A percentile compares a stretch with the other conserved stretches of the same genome.
phyloP scores from a whole-genome alignment of 2,797 vertebrate species.

The Darevskia nairensis region DNA sequence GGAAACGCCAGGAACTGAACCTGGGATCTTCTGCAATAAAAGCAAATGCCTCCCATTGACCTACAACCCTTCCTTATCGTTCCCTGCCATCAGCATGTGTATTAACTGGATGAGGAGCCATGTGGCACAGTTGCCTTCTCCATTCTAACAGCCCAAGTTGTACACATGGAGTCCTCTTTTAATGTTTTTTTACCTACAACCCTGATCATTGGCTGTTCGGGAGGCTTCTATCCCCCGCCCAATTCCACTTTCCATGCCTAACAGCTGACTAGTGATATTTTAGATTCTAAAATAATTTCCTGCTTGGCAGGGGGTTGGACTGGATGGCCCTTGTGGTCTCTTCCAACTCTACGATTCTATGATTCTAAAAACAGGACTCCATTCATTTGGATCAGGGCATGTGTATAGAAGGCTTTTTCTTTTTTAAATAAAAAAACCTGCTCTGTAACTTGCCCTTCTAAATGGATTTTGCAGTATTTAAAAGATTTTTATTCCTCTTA shows the following conservation, averaged over 20 bases:
- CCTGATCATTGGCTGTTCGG: neutral
- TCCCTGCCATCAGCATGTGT: neutral
- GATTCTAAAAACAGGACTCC: neutral
- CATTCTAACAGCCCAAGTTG: neutral
- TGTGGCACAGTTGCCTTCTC: neutral
- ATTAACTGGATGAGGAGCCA: neutral
- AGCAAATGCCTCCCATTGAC: too few species aligned
- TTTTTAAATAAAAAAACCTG: neutral
- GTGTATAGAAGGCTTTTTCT: neutral
- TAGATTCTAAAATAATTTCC: neutral
- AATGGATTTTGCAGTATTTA: neutral
- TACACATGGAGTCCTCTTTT: neutral
- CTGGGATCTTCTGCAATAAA: too few species aligned
- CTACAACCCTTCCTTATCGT: too few species aligned
- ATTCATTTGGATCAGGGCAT: neutral
- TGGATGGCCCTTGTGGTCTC: too few species aligned
- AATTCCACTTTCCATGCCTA: neutral
- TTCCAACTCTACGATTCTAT: too few species aligned
- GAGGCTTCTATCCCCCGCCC: neutral
- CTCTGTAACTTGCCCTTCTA: conserved; percentile 25
- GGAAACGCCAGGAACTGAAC: too few species aligned
- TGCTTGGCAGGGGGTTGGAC: too few species aligned
- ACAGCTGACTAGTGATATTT: neutral
- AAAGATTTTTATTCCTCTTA: conserved; percentile 32
- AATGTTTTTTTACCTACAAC: neutral